Evolutionary conservation across 2,113 vertebrate species (phyloP).

Genomic region (Eudorcas thomsonii): DNA sequence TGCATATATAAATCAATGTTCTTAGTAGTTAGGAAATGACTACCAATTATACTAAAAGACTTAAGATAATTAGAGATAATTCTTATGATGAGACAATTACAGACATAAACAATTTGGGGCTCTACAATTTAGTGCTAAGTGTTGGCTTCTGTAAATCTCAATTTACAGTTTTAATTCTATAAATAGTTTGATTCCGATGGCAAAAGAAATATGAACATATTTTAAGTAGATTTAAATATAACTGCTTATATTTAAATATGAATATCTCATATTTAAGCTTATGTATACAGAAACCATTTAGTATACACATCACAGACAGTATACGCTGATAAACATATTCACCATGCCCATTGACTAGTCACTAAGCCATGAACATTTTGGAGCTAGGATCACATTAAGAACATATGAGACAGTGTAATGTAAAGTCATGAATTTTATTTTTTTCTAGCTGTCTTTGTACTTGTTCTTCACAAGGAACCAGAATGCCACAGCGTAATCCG

Average conservation of each 20-base stretch:
- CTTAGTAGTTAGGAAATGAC: conserved; percentile 39
- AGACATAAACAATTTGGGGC: not conserved
- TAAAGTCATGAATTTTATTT: not conserved
- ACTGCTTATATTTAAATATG: conserved; percentile 31
- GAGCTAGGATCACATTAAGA: not conserved
- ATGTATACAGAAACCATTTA: not conserved
- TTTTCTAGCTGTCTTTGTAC: not conserved
- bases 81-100: not conserved
- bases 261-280: not conserved
- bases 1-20: conserved; percentile 12
- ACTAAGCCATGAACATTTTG: not conserved
- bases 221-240: conserved; percentile 30
- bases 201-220: conserved; percentile 2
- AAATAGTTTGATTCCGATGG: not conserved
- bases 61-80: conserved; percentile 30
- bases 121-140: conserved; percentile 4
- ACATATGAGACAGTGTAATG: not conserved
- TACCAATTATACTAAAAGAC: conserved; percentile 14
- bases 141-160: not conserved
- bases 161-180: conserved; percentile 35
- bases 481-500: not conserved
- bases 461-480: not conserved
- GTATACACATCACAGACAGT: not conserved
- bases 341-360: not conserved
- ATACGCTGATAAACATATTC: not conserved